These are phyloP conservation scores for Branchellion lobata DNA, from an alignment of 2,888 invertebrate species.

Conservation along the genomic window DNA sequence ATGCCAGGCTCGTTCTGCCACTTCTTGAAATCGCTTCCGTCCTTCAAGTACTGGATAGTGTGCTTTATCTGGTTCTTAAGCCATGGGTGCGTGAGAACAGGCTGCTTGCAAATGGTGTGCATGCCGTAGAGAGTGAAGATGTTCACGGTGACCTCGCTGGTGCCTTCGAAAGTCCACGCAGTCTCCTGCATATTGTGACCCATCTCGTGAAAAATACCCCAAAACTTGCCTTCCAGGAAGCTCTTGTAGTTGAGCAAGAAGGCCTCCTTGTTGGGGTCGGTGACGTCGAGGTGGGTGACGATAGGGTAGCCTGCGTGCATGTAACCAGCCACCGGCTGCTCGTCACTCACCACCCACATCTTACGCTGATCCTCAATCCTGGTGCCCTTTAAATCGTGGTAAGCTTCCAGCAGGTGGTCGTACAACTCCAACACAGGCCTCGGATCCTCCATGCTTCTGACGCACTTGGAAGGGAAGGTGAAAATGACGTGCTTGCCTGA, in stretches of 20 bases:
- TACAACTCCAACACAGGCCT: slow-evolving; percentile 47
- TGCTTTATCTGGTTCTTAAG: slow-evolving; percentile 38
- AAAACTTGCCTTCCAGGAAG: slow-evolving; percentile 47
- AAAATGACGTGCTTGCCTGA: slow-evolving; percentile 50
- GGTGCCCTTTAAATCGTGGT: slow-evolving; percentile 51
- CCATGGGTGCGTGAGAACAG: slow-evolving; percentile 51
- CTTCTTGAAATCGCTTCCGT: slow-evolving; percentile 47
- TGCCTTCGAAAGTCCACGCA: slow-evolving; percentile 53
- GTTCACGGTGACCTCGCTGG: slow-evolving; percentile 52
- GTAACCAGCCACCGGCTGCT: slow-evolving; percentile 51
- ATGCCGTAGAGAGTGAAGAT: slow-evolving; percentile 54
- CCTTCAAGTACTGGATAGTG: slow-evolving; percentile 49
- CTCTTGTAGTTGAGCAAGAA: slow-evolving; percentile 50
- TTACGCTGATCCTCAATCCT: slow-evolving; percentile 23
- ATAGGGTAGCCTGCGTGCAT: slow-evolving; percentile 55
- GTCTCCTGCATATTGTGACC: slow-evolving; percentile 55
- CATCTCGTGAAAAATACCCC: slow-evolving; percentile 54
- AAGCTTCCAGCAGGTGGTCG: slow-evolving; percentile 50
- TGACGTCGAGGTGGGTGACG: slow-evolving; percentile 51
- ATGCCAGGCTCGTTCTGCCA: slow-evolving; percentile 51
- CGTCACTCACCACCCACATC: slow-evolving; percentile 51
- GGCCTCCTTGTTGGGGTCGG: slow-evolving; percentile 38
- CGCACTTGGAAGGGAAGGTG: slow-evolving; percentile 50
- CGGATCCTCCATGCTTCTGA: slow-evolving; percentile 49
- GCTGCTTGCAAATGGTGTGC: slow-evolving; percentile 47